Evolutionary conservation across 2,888 invertebrate genomes (phyloP), one percentile per base, ranked within the genome.

Genomic region (Sarcophaga rosellei): DNA sequence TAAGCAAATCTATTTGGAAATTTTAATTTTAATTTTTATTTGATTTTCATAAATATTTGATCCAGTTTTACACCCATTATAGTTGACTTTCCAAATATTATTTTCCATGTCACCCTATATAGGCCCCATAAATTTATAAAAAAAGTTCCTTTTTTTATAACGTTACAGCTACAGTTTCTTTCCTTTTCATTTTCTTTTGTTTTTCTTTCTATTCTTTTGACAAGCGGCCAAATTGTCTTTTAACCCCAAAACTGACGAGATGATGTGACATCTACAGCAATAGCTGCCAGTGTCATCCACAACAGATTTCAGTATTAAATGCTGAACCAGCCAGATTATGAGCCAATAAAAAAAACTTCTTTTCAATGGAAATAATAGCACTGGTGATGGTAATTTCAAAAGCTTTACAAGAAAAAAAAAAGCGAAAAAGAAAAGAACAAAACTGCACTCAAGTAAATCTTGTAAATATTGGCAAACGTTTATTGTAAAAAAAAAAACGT

Each of bases 171-270:
- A 35, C 35, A 35, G 1, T 35, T 35, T 35, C 11, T 8, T 53
- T 65, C 0, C 53, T 68, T 65, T 72, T 66, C 47, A 2, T 68
- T 75, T 53, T 68, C 11, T 6, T 17, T 6, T 57, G n/a, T 57
- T 66, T 59, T 20, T 21, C 47, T 62, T 53, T 10, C 10, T 53
- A 86, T 76, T 35, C 88, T 90, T 88, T 91, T 91, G 91, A 90
- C 91, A 90, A 88, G 88, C 86, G 88, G 91, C 91, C 91, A 91
- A 91, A 91, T 88, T 89, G 90, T 73, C 68, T 68, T 68, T 69
- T 83, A 72, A 85, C 53, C 72, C 35, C 35, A 10, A 2, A 35
- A 35, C 35, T 35, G 35, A 35, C 35, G 61, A 72, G 61, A 72
- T 61, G 57, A 66, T 68, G 17, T 63, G 72, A 70, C 65, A 69